A percentile compares a stretch with the other conserved stretches of the same genome.
phyloP scores from a whole-genome alignment of 2,797 vertebrate genomes.

The Chrysolophus pictus region DNA sequence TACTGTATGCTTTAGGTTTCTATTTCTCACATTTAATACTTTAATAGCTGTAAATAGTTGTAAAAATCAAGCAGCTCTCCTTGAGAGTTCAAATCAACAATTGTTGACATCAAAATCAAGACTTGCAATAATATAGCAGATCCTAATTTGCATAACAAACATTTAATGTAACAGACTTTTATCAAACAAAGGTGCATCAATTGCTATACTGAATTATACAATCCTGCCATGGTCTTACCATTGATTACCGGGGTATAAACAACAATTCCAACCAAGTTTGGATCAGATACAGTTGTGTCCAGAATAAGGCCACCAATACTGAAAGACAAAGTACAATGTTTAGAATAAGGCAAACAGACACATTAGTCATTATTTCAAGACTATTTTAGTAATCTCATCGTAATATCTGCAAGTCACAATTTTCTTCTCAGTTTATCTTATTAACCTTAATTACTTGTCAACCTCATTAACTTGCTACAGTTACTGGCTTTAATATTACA shows the following conservation, averaged over 20 bases:
- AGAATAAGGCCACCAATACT: slow-evolving; percentile 98
- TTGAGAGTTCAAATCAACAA: background rate
- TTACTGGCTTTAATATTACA: background rate
- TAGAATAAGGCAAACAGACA: background rate
- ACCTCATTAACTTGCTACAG: background rate
- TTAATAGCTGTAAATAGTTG: background rate
- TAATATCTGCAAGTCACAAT: background rate
- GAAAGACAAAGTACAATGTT: slow-evolving; percentile 62
- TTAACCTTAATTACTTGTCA: background rate
- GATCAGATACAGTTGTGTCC: slow-evolving; percentile 96
- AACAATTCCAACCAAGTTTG: slow-evolving; percentile 94
- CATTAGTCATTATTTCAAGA: background rate
- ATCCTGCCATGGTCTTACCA: slow-evolving; percentile 82
- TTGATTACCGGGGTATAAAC: slow-evolving; percentile 98
- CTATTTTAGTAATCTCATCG: background rate
- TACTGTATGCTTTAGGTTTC: background rate
- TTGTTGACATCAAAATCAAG: slow-evolving; percentile 19
- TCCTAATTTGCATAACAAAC: slow-evolving; percentile 16
- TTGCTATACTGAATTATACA: background rate
- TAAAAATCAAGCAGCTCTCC: background rate
- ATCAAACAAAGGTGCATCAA: background rate
- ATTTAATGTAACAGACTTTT: background rate
- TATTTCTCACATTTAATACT: background rate
- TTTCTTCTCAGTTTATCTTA: background rate
- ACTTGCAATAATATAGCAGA: background rate